Conservation (phyloP, 1,140 invertebrate genomes). For the Polyergus mexicanus region DNA sequence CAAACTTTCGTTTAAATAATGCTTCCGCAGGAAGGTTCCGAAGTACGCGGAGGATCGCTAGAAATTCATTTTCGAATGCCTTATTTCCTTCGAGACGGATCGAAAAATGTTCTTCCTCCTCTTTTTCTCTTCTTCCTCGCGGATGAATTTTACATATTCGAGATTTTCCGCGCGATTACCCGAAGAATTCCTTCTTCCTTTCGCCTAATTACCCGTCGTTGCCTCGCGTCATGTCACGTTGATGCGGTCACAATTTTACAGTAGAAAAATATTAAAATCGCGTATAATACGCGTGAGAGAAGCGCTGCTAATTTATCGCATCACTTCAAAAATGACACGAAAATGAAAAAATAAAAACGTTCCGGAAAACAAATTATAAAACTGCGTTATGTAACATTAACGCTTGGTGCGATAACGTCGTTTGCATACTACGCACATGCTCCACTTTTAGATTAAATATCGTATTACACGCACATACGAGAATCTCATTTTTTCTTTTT, state of each 20-base stretch:
- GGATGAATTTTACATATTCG: constrained; percentile 55
- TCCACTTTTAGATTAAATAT: neutral
- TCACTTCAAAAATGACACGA: neutral
- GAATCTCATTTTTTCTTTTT: neutral
- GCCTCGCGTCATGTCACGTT: constrained; percentile 43
- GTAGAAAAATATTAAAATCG: constrained; percentile 13
- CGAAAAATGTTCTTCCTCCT: constrained; percentile 9
- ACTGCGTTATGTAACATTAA: constrained; percentile 15
- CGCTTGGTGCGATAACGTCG: neutral
- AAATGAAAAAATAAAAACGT: neutral
- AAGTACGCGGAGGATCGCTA: neutral
- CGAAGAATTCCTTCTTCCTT: constrained; percentile 44
- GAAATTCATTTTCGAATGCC: constrained; percentile 38
- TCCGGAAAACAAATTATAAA: constrained; percentile 4
- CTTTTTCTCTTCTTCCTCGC: no score
- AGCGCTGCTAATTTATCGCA: constrained; percentile 44
- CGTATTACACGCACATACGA: neutral
- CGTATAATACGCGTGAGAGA: neutral
- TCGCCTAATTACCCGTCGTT: constrained; percentile 53
- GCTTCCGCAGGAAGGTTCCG: no score
- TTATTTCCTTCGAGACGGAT: constrained; percentile 38
- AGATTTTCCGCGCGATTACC: constrained; percentile 59
- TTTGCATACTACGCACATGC: neutral
- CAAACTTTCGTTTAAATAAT: neutral
- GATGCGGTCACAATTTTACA: constrained; percentile 39